Base-by-base conservation (phyloP, 2,113 vertebrate genomes). In the Eurypyga helias region DNA sequence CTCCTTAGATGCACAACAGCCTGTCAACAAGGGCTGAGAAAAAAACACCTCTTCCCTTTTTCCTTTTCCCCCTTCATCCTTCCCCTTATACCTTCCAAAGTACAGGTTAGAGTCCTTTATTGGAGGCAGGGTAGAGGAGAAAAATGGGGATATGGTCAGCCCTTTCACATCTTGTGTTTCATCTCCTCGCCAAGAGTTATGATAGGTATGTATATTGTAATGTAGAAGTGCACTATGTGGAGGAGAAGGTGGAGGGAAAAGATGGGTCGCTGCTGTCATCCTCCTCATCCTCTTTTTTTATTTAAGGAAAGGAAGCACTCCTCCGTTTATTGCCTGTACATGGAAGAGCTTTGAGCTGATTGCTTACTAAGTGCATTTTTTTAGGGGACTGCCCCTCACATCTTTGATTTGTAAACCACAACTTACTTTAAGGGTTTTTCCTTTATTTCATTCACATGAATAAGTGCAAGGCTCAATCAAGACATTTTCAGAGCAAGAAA, bases 21-120 rank as follows among this genome's bases (percentile, higher is more conserved):
- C 23, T 21, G n/a, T 36, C 58, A 65, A n/a, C 1, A 18, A 71
- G 6, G 24, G 13, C 67, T 77, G 29, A 83, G 41, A 72, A 21
- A 13, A 80, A 7, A 4, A 6, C 29, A 23, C 5, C 2, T 52
- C 9, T 78, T 62, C 19, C 13, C 5, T 31, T 7, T 71, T 38
- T 9, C 15, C 2, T 14, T 38, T 66, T 41, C 18, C 3, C 3
- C 3, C 26, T 65, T 11, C 6, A 1, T 20, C 17, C 9, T 82
- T n/a, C 33, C 4, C 9, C 1, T 45, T 34, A 20, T 10, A 65
- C 2, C 36, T 83, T 25, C 9, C 0, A 0, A 60, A 9, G n/a
- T 79, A 3, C 17, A 61, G 3, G 8, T 41, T 65, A 48, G 13
- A 45, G 12, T 54, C 15, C 14, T 87, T 91, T 81, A 12, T 55